These are phyloP conservation scores for Cataglyphis cursor DNA, from an alignment of 2,888 invertebrate genomes.

Conservation along the genomic window DNA sequence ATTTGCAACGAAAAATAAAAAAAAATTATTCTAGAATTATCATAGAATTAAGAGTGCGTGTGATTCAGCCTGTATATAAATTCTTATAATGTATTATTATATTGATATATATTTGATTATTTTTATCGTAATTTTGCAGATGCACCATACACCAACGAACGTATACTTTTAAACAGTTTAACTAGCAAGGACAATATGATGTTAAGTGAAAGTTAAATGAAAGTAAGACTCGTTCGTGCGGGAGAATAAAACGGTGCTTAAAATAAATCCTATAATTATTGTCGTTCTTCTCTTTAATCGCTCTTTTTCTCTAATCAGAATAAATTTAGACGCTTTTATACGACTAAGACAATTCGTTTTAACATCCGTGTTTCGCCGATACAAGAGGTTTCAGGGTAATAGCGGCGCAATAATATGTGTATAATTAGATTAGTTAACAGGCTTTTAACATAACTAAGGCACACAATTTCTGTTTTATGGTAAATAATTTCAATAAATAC, in stretches of 20 bases:
- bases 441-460: constrained; percentile 16
- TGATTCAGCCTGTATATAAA: neutral
- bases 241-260: neutral
- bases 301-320: neutral
- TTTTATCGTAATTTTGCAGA: constrained; percentile 73
- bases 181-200: constrained; percentile 79
- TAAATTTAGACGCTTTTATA: neutral
- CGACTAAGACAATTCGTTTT: neutral
- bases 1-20: neutral
- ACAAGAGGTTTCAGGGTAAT: constrained; percentile 18
- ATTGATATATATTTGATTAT: constrained; percentile 7
- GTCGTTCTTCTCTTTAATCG: neutral
- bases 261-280: neutral
- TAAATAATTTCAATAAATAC: constrained; percentile 79
- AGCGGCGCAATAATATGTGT: neutral
- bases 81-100: constrained; percentile 12
- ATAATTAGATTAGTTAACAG: constrained; percentile 16
- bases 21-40: neutral
- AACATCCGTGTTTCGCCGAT: neutral
- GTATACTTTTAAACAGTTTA: constrained; percentile 78
- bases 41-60: neutral
- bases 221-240: neutral
- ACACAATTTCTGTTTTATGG: constrained; percentile 45
- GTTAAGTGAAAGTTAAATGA: constrained; percentile 64
- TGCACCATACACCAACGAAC: constrained; percentile 81